Conservation (phyloP, 2,113 vertebrate species). For the Cavia aperea region DNA sequence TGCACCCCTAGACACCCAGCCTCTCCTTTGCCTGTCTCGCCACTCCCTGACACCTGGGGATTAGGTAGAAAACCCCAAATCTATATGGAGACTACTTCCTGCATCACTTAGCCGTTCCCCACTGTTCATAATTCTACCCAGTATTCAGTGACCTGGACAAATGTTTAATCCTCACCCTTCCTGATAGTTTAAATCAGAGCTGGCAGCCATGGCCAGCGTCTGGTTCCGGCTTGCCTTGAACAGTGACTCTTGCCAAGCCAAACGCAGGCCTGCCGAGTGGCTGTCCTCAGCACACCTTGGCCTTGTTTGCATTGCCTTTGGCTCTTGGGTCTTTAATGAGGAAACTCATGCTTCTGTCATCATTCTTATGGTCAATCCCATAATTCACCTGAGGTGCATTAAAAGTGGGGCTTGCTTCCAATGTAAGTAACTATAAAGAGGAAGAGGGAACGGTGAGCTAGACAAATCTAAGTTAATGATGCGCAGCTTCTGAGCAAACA, state of each 20-base stretch:
- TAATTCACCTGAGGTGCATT: conserved; percentile 55
- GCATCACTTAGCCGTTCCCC: conserved; percentile 36
- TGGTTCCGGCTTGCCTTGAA: conserved; percentile 1
- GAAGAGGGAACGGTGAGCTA: background rate
- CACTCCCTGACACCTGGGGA: background rate
- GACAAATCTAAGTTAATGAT: background rate
- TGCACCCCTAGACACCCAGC: background rate
- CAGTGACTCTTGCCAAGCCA: conserved; percentile 57
- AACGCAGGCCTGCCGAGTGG: conserved; percentile 47
- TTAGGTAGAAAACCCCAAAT: conserved; percentile 56
- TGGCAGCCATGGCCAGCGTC: conserved; percentile 62
- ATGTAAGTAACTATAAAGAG: background rate
- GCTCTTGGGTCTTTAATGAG: conserved; percentile 49
- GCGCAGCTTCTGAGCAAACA: conserved; percentile 41
- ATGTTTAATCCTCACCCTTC: conserved; percentile 67
- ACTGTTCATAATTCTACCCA: conserved; percentile 56
- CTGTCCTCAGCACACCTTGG: conserved; percentile 70
- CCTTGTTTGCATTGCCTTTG: conserved; percentile 56
- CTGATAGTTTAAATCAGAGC: conserved; percentile 63
- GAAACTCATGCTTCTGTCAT: conserved; percentile 65
- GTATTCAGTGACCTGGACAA: conserved; percentile 69
- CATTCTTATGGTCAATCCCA: conserved; percentile 45
- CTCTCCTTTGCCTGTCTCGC: background rate
- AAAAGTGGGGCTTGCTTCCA: conserved; percentile 61
- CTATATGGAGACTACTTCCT: conserved; percentile 55